Conservation (phyloP, 1,140 invertebrate species). For the Drosophila busckii region DNA sequence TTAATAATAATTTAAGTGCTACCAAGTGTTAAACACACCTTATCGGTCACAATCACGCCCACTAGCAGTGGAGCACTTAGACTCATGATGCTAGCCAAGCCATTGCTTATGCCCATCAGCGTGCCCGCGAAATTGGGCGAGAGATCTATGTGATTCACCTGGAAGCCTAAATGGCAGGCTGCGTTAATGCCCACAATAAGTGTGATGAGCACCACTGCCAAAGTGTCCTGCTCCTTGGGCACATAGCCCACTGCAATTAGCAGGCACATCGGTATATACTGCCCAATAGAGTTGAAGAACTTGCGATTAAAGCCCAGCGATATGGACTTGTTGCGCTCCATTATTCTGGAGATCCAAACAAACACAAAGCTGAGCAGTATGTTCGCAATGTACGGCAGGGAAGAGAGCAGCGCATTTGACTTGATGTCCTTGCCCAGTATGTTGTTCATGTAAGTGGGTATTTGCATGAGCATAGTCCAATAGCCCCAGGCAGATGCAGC, state of each 20-base stretch:
- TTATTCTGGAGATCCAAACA: conserved; percentile 17
- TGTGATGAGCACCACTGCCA: conserved; percentile 79
- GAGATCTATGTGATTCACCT: conserved; percentile 85
- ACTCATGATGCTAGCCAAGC: conserved; percentile 84
- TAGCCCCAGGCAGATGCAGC: conserved; percentile 92
- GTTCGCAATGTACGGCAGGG: conserved; percentile 88
- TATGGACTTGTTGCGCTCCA: neutral
- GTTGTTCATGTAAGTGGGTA: conserved; percentile 92
- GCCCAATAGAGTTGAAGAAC: conserved; percentile 83
- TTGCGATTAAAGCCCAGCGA: conserved; percentile 80
- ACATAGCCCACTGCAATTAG: conserved; percentile 79
- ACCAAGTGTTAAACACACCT: conserved; percentile 79
- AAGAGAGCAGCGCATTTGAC: conserved; percentile 84
- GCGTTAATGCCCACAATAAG: conserved; percentile 79
- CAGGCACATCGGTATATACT: conserved; percentile 81
- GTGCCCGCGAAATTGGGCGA: conserved; percentile 87
- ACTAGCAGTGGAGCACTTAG: conserved; percentile 84
- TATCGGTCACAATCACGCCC: conserved; percentile 82
- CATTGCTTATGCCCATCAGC: conserved; percentile 84
- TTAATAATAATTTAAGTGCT: neutral
- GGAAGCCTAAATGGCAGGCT: conserved; percentile 81
- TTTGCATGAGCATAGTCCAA: conserved; percentile 93
- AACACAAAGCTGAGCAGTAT: conserved; percentile 82
- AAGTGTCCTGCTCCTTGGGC: conserved; percentile 24
- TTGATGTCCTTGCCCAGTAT: conserved; percentile 89